Conservation (phyloP, 2,888 invertebrate genomes). For the Clepsis dumicolana region DNA sequence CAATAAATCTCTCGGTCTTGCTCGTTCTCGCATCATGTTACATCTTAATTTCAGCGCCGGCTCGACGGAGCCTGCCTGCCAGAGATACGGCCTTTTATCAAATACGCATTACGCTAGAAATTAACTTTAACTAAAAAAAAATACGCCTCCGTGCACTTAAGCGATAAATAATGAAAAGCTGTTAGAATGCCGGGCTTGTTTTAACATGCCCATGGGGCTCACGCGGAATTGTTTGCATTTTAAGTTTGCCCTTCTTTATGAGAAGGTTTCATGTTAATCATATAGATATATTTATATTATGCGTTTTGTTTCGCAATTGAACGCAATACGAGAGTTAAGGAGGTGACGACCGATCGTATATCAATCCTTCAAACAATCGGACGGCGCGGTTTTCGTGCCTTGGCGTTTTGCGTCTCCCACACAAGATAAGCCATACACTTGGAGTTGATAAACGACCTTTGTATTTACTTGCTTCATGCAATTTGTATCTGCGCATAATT, state of each 20-base stretch:
- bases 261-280: conserved; percentile 45
- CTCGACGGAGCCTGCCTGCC: conserved; percentile 83
- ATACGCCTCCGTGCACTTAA: conserved; percentile 74
- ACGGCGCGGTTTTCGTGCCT: conserved; percentile 36
- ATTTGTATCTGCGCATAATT: conserved; percentile 43
- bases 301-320: neutral
- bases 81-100: conserved; percentile 85
- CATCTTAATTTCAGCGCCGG: conserved; percentile 87
- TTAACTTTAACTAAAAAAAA: conserved; percentile 79
- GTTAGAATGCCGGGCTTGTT: conserved; percentile 81
- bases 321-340: conserved; percentile 1
- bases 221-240: conserved; percentile 81
- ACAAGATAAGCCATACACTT: conserved; percentile 41
- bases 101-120: conserved; percentile 84
- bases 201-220: conserved; percentile 80
- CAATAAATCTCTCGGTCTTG: conserved; percentile 87
- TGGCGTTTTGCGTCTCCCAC: conserved; percentile 38
- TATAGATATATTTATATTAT: conserved; percentile 11
- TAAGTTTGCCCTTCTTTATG: conserved; percentile 76
- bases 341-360: conserved; percentile 27
- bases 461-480: conserved; percentile 44
- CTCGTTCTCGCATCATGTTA: conserved; percentile 88
- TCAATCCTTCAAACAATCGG: conserved; percentile 43
- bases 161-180: conserved; percentile 81
- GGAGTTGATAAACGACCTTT: conserved; percentile 39